These are phyloP conservation scores for Dicerorhinus sumatrensis DNA, from an alignment of 2,113 vertebrate genomes.

Conservation along the genomic window DNA sequence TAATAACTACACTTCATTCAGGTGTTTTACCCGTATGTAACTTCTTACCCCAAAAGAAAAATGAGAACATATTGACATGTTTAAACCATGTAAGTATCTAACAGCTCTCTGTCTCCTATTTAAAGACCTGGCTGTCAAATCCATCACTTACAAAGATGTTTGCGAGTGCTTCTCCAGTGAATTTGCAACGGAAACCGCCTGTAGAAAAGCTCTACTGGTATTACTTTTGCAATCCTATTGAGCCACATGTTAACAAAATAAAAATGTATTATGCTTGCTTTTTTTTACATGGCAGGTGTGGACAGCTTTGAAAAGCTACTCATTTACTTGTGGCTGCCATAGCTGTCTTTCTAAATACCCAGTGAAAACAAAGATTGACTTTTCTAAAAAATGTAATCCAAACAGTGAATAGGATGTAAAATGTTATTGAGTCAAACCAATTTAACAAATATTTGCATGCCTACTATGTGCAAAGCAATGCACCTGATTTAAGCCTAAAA, in stretches of 20 bases:
- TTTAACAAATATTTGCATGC: constrained; percentile 59
- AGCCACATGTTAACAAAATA: constrained; percentile 65
- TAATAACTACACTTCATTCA: neutral
- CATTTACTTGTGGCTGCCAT: constrained; percentile 63
- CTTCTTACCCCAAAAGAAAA: constrained; percentile 79
- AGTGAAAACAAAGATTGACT: constrained; percentile 79
- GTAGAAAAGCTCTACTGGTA: constrained; percentile 63
- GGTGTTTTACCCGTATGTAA: neutral
- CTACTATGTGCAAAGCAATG: neutral
- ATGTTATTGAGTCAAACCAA: constrained; percentile 75
- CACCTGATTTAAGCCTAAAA: neutral
- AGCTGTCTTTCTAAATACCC: constrained; percentile 62
- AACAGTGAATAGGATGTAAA: constrained; percentile 76
- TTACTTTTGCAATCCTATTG: constrained; percentile 72
- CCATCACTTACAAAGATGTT: constrained; percentile 78
- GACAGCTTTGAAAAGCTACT: constrained; percentile 56
- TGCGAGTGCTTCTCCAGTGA: constrained; percentile 52
- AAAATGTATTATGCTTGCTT: constrained; percentile 54
- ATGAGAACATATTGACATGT: constrained; percentile 79
- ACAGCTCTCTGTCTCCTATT: constrained; percentile 74
- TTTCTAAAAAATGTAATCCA: constrained; percentile 64
- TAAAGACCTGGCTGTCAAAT: constrained; percentile 80
- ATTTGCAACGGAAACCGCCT: constrained; percentile 24
- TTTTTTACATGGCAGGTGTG: constrained; percentile 10
- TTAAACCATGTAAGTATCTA: constrained; percentile 77